These are phyloP conservation scores for Siniperca obscura DNA, from an alignment of 2,797 vertebrate genomes.

Conservation along the genomic window DNA sequence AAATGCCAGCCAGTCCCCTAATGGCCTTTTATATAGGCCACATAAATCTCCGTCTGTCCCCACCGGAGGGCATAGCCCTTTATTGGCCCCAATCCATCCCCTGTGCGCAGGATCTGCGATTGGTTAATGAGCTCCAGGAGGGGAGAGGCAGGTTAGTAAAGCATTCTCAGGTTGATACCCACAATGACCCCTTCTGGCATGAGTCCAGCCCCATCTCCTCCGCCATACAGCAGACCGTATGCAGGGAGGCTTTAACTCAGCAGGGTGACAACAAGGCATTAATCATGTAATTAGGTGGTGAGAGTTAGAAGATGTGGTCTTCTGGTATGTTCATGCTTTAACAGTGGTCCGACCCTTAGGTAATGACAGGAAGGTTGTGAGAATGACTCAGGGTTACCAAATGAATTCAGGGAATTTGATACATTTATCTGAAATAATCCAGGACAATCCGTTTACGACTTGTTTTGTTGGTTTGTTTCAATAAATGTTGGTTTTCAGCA, in stretches of 20 bases:
- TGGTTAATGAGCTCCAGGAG: slow-evolving; percentile 75
- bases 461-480: slow-evolving; percentile 13
- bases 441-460: not conserved
- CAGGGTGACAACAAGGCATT: slow-evolving; percentile 34
- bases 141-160: slow-evolving; percentile 58
- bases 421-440: not conserved
- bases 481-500: not conserved
- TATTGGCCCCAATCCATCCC: slow-evolving; percentile 67
- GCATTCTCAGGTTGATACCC: slow-evolving; percentile 58
- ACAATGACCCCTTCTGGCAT: slow-evolving; percentile 47
- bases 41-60: slow-evolving; percentile 81
- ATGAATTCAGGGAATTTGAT: not conserved
- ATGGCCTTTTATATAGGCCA: slow-evolving; percentile 78
- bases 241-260: slow-evolving; percentile 49
- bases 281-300: slow-evolving; percentile 57
- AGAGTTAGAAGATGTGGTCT: slow-evolving; percentile 14
- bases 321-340: slow-evolving; percentile 22
- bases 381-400: not conserved
- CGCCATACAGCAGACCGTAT: slow-evolving; percentile 16
- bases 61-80: slow-evolving; percentile 56
- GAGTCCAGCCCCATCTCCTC: slow-evolving; percentile 31
- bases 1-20: slow-evolving; percentile 79
- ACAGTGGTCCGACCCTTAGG: not conserved
- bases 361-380: not conserved
- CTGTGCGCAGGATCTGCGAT: slow-evolving; percentile 48